These are phyloP conservation scores for Sigmodon hispidus DNA, from an alignment of 2,113 vertebrate genomes.

Conservation along the genomic window DNA sequence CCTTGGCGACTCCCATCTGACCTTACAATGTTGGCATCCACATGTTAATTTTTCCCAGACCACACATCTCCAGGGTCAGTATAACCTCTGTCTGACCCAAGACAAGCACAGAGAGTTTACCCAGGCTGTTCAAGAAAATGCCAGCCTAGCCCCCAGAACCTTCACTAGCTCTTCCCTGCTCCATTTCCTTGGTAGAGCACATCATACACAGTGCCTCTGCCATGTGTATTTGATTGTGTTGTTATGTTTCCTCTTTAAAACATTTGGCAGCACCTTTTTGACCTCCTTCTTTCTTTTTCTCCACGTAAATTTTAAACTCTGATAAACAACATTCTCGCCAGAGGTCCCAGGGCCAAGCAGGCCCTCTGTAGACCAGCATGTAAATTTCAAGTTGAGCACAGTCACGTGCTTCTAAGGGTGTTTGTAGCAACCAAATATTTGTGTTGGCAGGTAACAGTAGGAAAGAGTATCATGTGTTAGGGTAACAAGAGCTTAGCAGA, in stretches of 20 bases:
- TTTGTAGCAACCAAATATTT: conserved; percentile 87
- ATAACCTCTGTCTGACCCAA: background rate
- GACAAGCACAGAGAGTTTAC: background rate
- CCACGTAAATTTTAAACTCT: background rate
- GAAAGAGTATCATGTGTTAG: conserved; percentile 85
- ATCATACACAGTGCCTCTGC: fast-evolving
- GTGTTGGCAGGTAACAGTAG: conserved; percentile 85
- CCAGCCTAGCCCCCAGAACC: background rate
- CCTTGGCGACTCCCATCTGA: background rate
- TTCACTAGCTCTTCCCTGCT: background rate
- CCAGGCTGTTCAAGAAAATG: background rate
- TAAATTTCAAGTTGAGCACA: conserved; percentile 77
- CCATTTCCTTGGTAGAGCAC: background rate
- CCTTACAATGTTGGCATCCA: fast-evolving
- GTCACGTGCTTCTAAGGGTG: conserved; percentile 81
- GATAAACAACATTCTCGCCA: conserved; percentile 34
- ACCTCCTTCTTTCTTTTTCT: background rate
- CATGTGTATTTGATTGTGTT: background rate
- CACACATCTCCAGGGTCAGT: background rate
- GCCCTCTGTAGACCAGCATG: conserved; percentile 4
- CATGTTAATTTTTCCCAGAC: background rate
- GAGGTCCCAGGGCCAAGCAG: conserved; percentile 61
- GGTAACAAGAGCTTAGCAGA: conserved; percentile 87
- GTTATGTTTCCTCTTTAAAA: background rate
- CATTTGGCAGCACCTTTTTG: conserved; percentile 19